Evolutionary conservation across 2,888 invertebrate genomes (phyloP).

Genomic region (Junonia oenone): DNA sequence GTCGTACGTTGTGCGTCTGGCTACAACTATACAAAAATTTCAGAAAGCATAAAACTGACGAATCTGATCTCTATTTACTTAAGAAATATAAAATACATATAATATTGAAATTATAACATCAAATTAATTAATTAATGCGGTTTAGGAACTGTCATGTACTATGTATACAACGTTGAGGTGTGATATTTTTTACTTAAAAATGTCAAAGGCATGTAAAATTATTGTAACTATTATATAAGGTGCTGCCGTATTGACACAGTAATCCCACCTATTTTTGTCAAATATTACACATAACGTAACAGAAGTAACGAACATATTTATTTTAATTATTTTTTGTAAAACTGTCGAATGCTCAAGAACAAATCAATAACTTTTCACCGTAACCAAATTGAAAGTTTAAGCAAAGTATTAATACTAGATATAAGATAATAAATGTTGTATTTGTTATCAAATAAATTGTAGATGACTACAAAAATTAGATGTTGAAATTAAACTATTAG

Average conservation of each 20-base stretch:
- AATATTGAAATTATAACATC: not conserved
- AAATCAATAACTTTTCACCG: not conserved
- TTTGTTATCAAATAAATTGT: not conserved
- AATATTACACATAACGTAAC: too few relatives aligned
- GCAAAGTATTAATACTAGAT: not conserved
- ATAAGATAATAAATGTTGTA: not conserved
- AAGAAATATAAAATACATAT: not conserved
- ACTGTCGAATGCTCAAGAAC: not conserved
- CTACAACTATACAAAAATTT: not conserved
- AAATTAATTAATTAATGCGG: not conserved
- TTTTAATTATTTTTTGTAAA: too few relatives aligned
- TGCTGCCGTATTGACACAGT: not conserved
- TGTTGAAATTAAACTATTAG: not conserved
- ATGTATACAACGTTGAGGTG: constrained; percentile 6
- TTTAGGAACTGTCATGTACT: not conserved
- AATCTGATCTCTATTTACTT: too few relatives aligned
- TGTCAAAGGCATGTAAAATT: constrained; percentile 13
- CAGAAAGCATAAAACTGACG: not conserved
- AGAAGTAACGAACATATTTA: too few relatives aligned
- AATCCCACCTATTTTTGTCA: not conserved
- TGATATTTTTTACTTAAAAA: constrained; percentile 14
- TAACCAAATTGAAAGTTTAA: not conserved
- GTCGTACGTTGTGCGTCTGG: not conserved
- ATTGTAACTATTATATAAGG: constrained; percentile 7
- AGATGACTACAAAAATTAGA: not conserved